Percentiles rank a stretch among this genome's conserved stretches.
phyloP scores from a whole-genome alignment of 2,888 invertebrate species.

The Luffia ferchaultella region DNA sequence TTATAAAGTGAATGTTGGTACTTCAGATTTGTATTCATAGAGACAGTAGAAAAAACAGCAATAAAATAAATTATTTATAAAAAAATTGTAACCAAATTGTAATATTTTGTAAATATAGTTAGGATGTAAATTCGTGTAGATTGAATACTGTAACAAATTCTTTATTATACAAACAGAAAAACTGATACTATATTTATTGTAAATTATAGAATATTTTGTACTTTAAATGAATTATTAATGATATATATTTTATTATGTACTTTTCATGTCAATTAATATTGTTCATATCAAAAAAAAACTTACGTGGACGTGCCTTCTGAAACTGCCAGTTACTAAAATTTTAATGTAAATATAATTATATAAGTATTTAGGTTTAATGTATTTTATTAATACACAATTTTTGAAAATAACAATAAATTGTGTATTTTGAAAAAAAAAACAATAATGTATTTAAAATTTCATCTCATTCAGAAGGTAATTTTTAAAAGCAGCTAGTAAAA shows the following conservation, averaged over 20 bases:
- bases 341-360: slow-evolving; percentile 44
- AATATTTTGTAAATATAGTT: neutral
- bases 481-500: too few relatives aligned
- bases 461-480: neutral
- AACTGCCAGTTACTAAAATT: slow-evolving; percentile 55
- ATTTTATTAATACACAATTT: neutral
- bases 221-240: neutral
- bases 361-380: slow-evolving; percentile 16
- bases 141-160: neutral
- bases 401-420: neutral
- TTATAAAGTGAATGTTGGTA: too few relatives aligned
- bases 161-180: neutral
- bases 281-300: neutral
- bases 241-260: neutral
- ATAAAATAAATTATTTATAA: neutral
- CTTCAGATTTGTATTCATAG: too few relatives aligned
- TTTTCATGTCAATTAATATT: neutral
- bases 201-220: too few relatives aligned
- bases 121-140: neutral
- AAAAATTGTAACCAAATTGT: neutral
- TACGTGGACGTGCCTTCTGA: slow-evolving; percentile 42
- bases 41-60: slow-evolving; percentile 8
- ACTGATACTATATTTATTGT: neutral
- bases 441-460: neutral
- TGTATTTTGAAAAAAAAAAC: neutral